A percentile compares a stretch with the other conserved stretches of the same genome.
Conservation (phyloP, 2,888 invertebrate genomes). For the Congeria kusceri region DNA sequence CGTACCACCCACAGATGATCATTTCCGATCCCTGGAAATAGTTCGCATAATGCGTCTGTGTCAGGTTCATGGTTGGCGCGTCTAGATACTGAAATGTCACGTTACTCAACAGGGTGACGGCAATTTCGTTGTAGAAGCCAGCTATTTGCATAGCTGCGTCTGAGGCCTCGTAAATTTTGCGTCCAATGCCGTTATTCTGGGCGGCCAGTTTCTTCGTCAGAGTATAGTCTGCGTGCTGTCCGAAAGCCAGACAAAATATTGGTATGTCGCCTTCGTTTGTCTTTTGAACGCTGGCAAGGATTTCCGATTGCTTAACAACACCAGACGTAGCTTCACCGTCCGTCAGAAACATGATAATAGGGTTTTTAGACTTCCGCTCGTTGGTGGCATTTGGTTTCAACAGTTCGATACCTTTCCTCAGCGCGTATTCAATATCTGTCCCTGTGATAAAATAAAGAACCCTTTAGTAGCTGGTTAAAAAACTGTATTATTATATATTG, state of each 20-base stretch:
- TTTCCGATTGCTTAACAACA: slow-evolving; percentile 75
- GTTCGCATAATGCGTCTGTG: slow-evolving; percentile 58
- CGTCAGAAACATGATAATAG: slow-evolving; percentile 85
- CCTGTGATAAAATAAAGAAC: slow-evolving; percentile 29
- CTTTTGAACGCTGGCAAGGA: slow-evolving; percentile 70
- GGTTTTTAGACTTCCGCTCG: slow-evolving; percentile 15
- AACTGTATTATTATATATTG: background rate
- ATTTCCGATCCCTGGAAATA: slow-evolving; percentile 75
- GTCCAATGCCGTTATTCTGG: slow-evolving; percentile 89
- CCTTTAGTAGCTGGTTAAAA: background rate
- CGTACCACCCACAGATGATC: slow-evolving; percentile 58
- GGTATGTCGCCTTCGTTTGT: slow-evolving; percentile 68
- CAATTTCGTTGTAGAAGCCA: slow-evolving; percentile 88
- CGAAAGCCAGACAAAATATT: slow-evolving; percentile 74
- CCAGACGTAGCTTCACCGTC: slow-evolving; percentile 86
- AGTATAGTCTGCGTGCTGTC: slow-evolving; percentile 71
- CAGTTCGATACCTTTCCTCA: slow-evolving; percentile 86
- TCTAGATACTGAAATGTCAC: slow-evolving; percentile 89
- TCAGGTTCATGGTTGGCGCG: slow-evolving; percentile 72
- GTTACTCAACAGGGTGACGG: slow-evolving; percentile 90
- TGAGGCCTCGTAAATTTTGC: slow-evolving; percentile 91
- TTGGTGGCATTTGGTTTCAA: slow-evolving; percentile 79
- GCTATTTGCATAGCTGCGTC: slow-evolving; percentile 90
- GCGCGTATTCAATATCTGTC: slow-evolving; percentile 88
- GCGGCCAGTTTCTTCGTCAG: slow-evolving; percentile 84